These are phyloP conservation scores for Holothuria glaberrima DNA, from an alignment of 35 echinoderm and acorn worm genomes.

Conservation along the genomic window DNA sequence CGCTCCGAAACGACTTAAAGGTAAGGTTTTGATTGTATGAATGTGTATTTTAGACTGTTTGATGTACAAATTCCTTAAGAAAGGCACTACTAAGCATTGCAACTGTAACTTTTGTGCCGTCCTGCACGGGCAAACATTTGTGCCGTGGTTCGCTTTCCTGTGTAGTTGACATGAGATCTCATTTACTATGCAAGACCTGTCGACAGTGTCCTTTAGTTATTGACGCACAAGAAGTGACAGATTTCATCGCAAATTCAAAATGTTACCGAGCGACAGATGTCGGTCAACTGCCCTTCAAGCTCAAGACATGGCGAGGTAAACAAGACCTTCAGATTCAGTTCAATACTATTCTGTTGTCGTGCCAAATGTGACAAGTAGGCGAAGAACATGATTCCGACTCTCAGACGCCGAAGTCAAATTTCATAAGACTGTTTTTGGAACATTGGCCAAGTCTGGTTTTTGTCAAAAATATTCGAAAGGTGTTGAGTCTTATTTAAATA, in stretches of 20 bases:
- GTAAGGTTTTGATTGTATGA: conserved; percentile 11
- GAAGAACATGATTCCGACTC: not conserved
- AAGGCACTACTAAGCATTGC: not conserved
- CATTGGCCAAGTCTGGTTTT: too few species aligned
- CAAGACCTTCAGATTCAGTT: conserved; percentile 17
- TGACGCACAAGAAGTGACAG: conserved; percentile 46
- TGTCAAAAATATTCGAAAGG: too few species aligned
- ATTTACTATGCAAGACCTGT: conserved; percentile 41
- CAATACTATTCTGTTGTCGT: not conserved
- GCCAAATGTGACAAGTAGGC: conserved; percentile 16
- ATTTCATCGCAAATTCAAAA: conserved; percentile 36
- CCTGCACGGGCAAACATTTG: not conserved
- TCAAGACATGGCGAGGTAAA: not conserved
- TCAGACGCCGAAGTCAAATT: conserved; percentile 12
- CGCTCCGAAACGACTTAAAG: conserved; percentile 43
- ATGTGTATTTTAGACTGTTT: not conserved
- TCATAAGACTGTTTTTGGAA: too few species aligned
- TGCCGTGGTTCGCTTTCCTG: conserved; percentile 20
- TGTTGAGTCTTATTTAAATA: too few species aligned
- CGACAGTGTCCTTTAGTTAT: conserved; percentile 12
- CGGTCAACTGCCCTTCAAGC: conserved; percentile 42
- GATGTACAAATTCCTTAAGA: not conserved
- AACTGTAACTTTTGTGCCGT: conserved; percentile 45
- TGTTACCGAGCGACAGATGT: conserved; percentile 44
- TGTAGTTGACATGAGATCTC: conserved; percentile 8